These are phyloP conservation scores for Meliscaeva auricollis DNA, from an alignment of 2,888 invertebrate genomes.

Conservation along the genomic window DNA sequence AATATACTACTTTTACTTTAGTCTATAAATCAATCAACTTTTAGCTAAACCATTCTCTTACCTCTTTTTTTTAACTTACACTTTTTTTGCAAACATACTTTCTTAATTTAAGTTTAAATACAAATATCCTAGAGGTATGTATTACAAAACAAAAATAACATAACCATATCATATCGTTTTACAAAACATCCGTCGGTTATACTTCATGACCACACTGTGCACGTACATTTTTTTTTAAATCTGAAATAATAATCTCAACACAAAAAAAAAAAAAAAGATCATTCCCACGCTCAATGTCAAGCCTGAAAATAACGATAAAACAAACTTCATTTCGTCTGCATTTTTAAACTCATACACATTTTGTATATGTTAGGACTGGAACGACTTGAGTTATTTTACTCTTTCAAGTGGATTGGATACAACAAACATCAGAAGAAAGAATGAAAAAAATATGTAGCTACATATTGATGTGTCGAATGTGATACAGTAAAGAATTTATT, in stretches of 20 bases:
- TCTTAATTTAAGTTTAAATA: no score
- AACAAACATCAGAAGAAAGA: background rate
- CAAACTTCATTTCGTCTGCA: conserved; percentile 48
- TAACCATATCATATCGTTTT: conserved; percentile 33
- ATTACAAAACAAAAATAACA: background rate
- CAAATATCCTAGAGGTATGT: background rate
- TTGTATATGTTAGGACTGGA: conserved; percentile 51
- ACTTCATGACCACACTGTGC: conserved; percentile 15
- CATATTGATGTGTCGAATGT: conserved; percentile 21
- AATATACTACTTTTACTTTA: no score
- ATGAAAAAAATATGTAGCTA: conserved; percentile 4
- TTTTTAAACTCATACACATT: conserved; percentile 8
- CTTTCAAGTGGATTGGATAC: conserved; percentile 57
- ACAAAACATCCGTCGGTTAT: conserved; percentile 30
- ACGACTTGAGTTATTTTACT: conserved; percentile 52
- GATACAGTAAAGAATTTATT: conserved; percentile 63
- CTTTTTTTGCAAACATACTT: no score
- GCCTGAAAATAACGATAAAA: conserved; percentile 38
- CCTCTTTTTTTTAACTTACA: no score
- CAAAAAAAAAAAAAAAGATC: background rate
- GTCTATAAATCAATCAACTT: no score
- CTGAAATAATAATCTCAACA: conserved; percentile 39
- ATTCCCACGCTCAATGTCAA: conserved; percentile 73
- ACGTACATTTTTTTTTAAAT: background rate
- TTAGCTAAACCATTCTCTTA: no score